These are phyloP conservation scores for Eublepharis macularius DNA, from an alignment of 2,113 vertebrate species.

Conservation along the genomic window DNA sequence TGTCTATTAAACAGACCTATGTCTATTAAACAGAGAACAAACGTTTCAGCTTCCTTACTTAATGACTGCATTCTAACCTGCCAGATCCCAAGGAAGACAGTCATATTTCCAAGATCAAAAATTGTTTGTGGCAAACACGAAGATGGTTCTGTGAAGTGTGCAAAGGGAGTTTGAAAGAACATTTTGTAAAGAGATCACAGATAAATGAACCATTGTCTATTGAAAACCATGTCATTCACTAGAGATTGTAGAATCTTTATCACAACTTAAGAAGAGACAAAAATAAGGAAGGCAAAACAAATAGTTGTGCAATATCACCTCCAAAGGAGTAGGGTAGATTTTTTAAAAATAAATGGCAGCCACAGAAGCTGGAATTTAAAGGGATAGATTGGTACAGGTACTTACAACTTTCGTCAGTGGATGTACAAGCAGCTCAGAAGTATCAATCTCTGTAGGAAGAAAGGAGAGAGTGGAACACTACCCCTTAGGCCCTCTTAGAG, in stretches of 20 bases:
- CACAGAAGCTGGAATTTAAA: no score
- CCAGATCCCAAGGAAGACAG: slow-evolving; percentile 2
- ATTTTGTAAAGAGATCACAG: slow-evolving; percentile 48
- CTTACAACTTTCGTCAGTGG: no score
- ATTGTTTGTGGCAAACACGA: not conserved
- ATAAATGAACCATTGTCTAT: slow-evolving; percentile 4
- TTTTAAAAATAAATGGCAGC: no score
- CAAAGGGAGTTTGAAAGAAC: slow-evolving; percentile 1
- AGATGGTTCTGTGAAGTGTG: not conserved
- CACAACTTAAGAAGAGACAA: slow-evolving; percentile 13
- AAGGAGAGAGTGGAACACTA: no score
- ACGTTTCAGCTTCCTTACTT: slow-evolving; percentile 15
- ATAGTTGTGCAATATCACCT: slow-evolving; percentile 17
- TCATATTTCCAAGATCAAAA: slow-evolving; percentile 26
- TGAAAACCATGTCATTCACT: slow-evolving; percentile 47
- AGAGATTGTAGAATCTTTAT: not conserved
- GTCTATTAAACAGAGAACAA: not conserved
- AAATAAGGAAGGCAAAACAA: slow-evolving; percentile 15
- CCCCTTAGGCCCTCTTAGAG: no score
- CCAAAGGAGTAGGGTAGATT: not conserved
- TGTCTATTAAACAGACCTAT: no score
- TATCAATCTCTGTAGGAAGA: no score
- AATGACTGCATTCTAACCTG: slow-evolving; percentile 17
- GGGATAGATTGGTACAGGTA: no score
- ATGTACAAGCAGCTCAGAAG: no score